phyloP scores from a whole-genome alignment of 64 coral and sea anemone species.

The Cladopsammia gracilis region DNA sequence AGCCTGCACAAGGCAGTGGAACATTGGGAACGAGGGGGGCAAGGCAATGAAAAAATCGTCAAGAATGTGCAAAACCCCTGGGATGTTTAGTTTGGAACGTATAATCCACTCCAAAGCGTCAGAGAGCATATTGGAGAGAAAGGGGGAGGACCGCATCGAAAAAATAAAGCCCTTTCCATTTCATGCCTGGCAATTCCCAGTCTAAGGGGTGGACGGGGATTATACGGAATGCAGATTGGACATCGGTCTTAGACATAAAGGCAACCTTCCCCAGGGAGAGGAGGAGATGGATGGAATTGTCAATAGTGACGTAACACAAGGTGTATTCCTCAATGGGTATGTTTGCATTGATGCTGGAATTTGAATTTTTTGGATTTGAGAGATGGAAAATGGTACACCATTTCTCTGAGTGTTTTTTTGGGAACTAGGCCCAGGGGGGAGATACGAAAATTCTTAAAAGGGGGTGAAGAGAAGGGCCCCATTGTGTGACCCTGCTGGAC shows the following conservation, averaged over 20 bases:
- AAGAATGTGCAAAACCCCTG: conserved; percentile 21
- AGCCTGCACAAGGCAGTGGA: background rate
- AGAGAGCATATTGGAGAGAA: conserved; percentile 15
- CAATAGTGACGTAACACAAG: conserved; percentile 6
- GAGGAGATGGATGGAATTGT: background rate
- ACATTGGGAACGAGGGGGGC: background rate
- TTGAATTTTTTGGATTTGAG: background rate
- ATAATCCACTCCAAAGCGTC: conserved; percentile 26
- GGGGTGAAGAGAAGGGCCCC: conserved; percentile 14
- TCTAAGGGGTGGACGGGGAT: conserved; percentile 45
- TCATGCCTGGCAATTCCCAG: conserved; percentile 27
- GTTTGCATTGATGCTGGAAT: conserved; percentile 18
- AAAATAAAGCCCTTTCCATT: conserved; percentile 30
- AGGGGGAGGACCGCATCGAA: conserved; percentile 9
- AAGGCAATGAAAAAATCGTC: conserved; percentile 37
- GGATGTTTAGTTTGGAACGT: background rate
- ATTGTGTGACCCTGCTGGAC: background rate
- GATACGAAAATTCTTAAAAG: conserved; percentile 13
- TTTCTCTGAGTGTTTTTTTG: conserved; percentile 42
- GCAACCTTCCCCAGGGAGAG: background rate
- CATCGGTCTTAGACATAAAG: conserved; percentile 39
- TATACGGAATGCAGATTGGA: background rate
- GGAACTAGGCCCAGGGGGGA: conserved; percentile 28
- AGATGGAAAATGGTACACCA: conserved; percentile 49
- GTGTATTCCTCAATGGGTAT: background rate